Conservation (phyloP, 2,113 vertebrate species). For the Chaetodon trifascialis region DNA sequence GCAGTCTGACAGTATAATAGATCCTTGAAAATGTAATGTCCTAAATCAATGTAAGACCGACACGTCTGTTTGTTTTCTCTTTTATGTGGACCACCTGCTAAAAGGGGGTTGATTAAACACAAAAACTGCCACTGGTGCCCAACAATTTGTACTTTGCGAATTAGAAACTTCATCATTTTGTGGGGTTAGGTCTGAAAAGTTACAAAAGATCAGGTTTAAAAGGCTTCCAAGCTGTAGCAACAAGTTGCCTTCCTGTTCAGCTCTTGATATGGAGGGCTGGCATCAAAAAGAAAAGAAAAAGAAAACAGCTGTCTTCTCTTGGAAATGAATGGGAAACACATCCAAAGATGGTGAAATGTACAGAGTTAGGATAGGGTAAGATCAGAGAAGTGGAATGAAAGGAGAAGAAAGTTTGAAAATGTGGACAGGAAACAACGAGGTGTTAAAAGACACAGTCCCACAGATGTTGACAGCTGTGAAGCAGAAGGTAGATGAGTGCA, state of each 20-base stretch:
- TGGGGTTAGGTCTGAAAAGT: neutral
- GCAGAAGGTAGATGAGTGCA: constrained; percentile 67
- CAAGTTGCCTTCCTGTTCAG: constrained; percentile 5
- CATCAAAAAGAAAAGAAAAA: neutral
- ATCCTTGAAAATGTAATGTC: neutral
- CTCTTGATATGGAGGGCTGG: constrained; percentile 25
- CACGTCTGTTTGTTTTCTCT: neutral
- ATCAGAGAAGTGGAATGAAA: constrained; percentile 48
- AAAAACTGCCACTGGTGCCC: neutral
- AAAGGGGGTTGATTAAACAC: neutral
- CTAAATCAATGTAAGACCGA: neutral
- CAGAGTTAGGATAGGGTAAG: neutral
- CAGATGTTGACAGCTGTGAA: constrained; percentile 71
- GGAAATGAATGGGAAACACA: constrained; percentile 15
- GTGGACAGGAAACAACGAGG: constrained; percentile 47
- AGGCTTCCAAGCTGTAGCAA: constrained; percentile 12
- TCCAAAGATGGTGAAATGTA: constrained; percentile 19
- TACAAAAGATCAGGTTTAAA: neutral
- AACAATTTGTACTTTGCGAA: neutral
- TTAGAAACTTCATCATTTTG: neutral
- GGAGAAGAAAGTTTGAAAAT: constrained; percentile 42
- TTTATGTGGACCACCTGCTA: neutral
- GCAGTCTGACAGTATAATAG: neutral
- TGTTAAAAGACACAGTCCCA: constrained; percentile 46
- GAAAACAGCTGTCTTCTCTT: constrained; percentile 3